These are phyloP conservation scores for Canis aureus DNA, from an alignment of 2,113 vertebrate genomes.

Conservation along the genomic window DNA sequence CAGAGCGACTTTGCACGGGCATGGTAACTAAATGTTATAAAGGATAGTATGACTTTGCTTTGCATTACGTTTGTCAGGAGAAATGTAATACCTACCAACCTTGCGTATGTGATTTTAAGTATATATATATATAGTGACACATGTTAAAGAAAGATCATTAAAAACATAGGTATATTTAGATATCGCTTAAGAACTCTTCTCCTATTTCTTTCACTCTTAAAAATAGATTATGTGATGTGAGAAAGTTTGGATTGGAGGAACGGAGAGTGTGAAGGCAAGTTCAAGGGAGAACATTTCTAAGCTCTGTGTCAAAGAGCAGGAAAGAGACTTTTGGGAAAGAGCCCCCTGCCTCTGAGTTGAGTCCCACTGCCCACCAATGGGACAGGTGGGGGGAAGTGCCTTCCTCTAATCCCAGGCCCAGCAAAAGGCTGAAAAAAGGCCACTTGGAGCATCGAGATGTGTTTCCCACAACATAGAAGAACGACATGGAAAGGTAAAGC, in stretches of 20 bases:
- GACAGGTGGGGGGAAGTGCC: rapidly evolving
- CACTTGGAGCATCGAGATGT: rapidly evolving
- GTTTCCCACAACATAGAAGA: background rate
- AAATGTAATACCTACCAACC: background rate
- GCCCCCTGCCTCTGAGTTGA: background rate
- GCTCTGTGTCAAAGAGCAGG: background rate
- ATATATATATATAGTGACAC: background rate
- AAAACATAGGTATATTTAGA: background rate
- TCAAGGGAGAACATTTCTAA: background rate
- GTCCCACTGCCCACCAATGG: background rate
- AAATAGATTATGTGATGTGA: background rate
- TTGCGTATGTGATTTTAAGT: conserved; percentile 15
- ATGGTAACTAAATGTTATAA: conserved; percentile 28
- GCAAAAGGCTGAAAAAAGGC: background rate
- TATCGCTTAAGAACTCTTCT: conserved; percentile 26
- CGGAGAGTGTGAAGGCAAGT: background rate
- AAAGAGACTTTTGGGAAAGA: background rate
- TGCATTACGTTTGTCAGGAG: conserved; percentile 34
- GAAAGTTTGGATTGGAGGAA: conserved; percentile 26
- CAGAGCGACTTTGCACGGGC: conserved; percentile 59
- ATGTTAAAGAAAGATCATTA: conserved; percentile 44
- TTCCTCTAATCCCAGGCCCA: background rate
- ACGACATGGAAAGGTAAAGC: background rate
- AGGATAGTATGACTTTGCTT: conserved; percentile 22
- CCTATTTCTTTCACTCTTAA: conserved; percentile 23